Evolutionary conservation across 2,797 vertebrate genomes (phyloP).

Genomic region (Lemur catta): DNA sequence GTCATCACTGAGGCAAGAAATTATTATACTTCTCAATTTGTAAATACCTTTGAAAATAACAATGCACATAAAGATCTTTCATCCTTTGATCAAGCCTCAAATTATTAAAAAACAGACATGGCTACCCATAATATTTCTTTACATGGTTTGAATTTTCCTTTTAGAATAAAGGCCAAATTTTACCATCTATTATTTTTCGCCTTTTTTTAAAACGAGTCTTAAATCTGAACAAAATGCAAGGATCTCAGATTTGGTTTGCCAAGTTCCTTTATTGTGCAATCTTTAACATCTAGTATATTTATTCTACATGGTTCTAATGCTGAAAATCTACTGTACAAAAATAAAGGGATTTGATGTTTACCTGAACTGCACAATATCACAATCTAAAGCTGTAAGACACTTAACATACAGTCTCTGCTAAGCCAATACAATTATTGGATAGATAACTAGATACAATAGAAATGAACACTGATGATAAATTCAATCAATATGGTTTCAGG

Average conservation of each 20-base stretch:
- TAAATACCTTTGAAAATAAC: conserved; percentile 63
- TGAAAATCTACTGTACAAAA: conserved; percentile 91
- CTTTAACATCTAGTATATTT: conserved; percentile 90
- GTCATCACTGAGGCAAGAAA: conserved; percentile 40
- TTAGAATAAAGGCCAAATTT: conserved; percentile 78
- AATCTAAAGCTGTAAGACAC: conserved; percentile 85
- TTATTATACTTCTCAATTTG: conserved; percentile 51
- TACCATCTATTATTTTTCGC: conserved; percentile 67
- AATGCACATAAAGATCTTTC: conserved; percentile 44
- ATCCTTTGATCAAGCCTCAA: conserved; percentile 56
- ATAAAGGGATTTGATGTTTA: conserved; percentile 87
- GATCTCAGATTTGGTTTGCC: conserved; percentile 90
- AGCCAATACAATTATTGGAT: conserved; percentile 84
- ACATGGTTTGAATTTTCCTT: conserved; percentile 72
- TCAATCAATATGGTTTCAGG: conserved; percentile 79
- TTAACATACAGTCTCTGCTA: conserved; percentile 87
- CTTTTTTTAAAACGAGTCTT: conserved; percentile 75
- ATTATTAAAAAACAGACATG: conserved; percentile 62
- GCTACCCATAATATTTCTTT: conserved; percentile 70
- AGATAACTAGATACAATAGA: conserved; percentile 83
- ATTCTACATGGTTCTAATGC: conserved; percentile 89
- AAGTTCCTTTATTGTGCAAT: conserved; percentile 92
- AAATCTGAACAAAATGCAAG: conserved; percentile 89
- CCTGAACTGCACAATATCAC: conserved; percentile 87
- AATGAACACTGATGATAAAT: conserved; percentile 85